Conservation (phyloP, 2,113 vertebrate species). For the Pagrus major region DNA sequence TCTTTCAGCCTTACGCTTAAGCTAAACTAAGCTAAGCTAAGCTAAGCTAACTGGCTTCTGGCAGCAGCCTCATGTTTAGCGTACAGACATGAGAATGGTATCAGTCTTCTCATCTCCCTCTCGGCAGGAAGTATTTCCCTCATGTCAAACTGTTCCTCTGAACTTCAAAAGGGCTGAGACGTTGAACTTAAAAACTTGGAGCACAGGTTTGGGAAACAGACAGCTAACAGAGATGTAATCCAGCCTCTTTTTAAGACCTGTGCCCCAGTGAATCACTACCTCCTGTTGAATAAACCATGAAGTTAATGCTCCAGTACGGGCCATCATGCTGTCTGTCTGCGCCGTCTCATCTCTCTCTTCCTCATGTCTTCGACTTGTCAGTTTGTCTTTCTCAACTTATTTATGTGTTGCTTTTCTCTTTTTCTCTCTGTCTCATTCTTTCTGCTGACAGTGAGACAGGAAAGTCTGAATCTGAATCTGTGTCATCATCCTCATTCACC, state of each 20-base stretch:
- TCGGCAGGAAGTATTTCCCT: neutral
- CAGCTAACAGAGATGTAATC: slow-evolving; percentile 4
- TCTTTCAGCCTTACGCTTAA: neutral
- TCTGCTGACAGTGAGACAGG: neutral
- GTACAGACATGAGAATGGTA: neutral
- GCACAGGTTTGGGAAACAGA: neutral
- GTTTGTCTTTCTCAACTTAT: slow-evolving; percentile 3
- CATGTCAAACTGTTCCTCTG: neutral
- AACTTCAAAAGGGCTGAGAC: neutral
- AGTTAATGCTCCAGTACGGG: slow-evolving; percentile 16
- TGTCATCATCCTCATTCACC: slow-evolving; percentile 5
- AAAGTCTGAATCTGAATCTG: neutral
- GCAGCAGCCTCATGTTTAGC: too few relatives aligned
- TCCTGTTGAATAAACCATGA: slow-evolving; percentile 62
- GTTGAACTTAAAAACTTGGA: neutral
- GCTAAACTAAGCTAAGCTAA: too few relatives aligned
- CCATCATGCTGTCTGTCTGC: slow-evolving; percentile 22
- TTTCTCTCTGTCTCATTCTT: neutral
- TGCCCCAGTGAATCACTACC: slow-evolving; percentile 27
- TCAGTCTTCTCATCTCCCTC: neutral
- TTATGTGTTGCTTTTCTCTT: slow-evolving; percentile 7
- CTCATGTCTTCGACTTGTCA: slow-evolving; percentile 15
- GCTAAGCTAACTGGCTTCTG: neutral
- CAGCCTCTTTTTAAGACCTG: slow-evolving; percentile 1
- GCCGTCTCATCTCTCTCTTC: slow-evolving; percentile 10